phyloP scores from a whole-genome alignment of 2,888 invertebrate genomes.

The Toxonevra muliebris region DNA sequence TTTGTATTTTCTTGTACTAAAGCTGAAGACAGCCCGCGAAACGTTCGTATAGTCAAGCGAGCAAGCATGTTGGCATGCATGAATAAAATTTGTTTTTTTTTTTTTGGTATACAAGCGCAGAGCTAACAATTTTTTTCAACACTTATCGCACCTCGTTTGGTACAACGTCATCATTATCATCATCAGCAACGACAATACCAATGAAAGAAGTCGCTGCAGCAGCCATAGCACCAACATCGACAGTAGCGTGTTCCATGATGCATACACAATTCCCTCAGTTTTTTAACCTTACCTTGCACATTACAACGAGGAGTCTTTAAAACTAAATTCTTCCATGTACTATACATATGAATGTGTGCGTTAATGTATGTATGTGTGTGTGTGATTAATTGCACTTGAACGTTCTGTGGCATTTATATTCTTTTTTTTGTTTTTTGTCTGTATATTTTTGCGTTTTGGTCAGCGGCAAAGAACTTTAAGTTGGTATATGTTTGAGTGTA shows the following conservation, averaged over 20 bases:
- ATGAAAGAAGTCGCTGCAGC: background rate
- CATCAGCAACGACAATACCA: background rate
- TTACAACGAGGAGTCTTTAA: background rate
- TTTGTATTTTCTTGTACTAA: too few species aligned
- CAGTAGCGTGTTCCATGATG: background rate
- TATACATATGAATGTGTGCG: background rate
- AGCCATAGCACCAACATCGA: background rate
- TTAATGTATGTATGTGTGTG: background rate
- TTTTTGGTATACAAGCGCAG: background rate
- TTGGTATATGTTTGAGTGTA: background rate
- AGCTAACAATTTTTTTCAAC: background rate
- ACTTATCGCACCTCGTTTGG: conserved; percentile 1
- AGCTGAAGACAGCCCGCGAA: too few species aligned
- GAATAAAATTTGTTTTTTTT: background rate
- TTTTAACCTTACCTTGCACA: background rate
- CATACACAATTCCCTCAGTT: background rate
- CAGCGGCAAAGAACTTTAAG: too few species aligned
- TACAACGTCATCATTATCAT: conserved; percentile 11
- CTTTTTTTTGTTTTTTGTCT: conserved; percentile 9
- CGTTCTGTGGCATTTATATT: conserved; percentile 26
- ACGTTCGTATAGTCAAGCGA: too few species aligned
- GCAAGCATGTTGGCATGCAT: too few species aligned
- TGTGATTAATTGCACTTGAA: conserved; percentile 30
- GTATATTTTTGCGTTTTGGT: too few species aligned
- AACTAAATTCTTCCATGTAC: background rate